Evolutionary conservation across 2,113 vertebrate genomes (phyloP), one percentile per base, ranked within the genome.

Genomic region (Phalacrocorax pelagicus): DNA sequence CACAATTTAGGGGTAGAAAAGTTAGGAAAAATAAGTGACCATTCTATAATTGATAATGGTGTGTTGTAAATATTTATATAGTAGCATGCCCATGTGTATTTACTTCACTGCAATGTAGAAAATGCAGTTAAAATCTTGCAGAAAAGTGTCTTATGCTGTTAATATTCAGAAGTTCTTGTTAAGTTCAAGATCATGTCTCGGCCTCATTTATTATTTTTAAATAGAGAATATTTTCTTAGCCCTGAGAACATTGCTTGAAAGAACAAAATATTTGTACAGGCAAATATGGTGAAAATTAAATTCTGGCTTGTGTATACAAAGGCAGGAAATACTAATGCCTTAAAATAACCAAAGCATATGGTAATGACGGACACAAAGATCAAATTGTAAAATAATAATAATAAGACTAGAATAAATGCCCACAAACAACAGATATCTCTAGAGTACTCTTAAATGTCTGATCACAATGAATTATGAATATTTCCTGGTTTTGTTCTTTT

Each of bases 381-480:
- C 23, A 92, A 93, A 90, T n/a, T 75, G 20, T 69, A 84, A 91
- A 90, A 86, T 72, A 91, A 70, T 75, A 94, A 63, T 34, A 66
- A 52, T n/a, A 84, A 92, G 17, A 19, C 26, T 17, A 62, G 73
- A 93, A 82, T 83, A 91, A 92, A 90, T 73, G 49, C 14, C 22
- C 34, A 58, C 26, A 81, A 77, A 32, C 26, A 77, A 61, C 15
- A 93, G 16, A 69, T 90, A 69, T 89, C 92, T 94, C 94, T 49
- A 75, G 92, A 90, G 92, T 65, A 79, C 52, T 92, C 85, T 82
- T 93, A 94, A 96, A 95, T 61, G 44, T 47, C 72, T 94, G 92
- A 80, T 92, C 71, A 70, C 40, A 86, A 93, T 95, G 95, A 96
- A 96, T 96, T 92, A 96, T 90, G 67, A 92, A 86, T 96, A 81